phyloP scores from a whole-genome alignment of 1,140 invertebrate genomes.

The Achroia grisella region DNA sequence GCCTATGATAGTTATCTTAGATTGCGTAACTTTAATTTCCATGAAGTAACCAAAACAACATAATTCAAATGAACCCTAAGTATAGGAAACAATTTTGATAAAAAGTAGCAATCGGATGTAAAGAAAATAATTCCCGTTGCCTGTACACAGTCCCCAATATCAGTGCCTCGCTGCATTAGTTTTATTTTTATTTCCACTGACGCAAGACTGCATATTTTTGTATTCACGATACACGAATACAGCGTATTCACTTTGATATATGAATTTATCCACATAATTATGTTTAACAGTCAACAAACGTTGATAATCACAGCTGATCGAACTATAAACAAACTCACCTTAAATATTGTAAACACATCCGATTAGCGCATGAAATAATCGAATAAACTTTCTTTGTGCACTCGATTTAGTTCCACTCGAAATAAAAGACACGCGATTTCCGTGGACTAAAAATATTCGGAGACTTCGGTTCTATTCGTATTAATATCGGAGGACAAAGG shows the following conservation, averaged over 20 bases:
- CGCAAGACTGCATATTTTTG: neutral
- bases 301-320: slow-evolving; percentile 49
- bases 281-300: no score
- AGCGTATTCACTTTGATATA: no score
- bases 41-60: no score
- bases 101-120: no score
- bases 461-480: slow-evolving; percentile 29
- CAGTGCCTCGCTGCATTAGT: neutral
- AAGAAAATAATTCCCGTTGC: no score
- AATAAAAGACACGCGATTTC: slow-evolving; percentile 31
- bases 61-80: no score
- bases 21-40: no score
- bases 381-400: neutral
- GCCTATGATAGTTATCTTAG: no score
- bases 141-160: no score
- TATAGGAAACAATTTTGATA: no score
- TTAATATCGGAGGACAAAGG: slow-evolving; percentile 26
- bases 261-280: no score
- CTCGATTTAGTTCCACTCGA: slow-evolving; percentile 16
- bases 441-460: slow-evolving; percentile 48
- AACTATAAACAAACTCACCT: slow-evolving; percentile 53
- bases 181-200: slow-evolving; percentile 3
- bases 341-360: slow-evolving; percentile 38
- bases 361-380: slow-evolving; percentile 10
- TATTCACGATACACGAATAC: neutral